Percentiles rank a stretch among this genome's conserved stretches.
Conservation (phyloP, 2,113 vertebrate genomes). For the Erythrolamprus reginae region DNA sequence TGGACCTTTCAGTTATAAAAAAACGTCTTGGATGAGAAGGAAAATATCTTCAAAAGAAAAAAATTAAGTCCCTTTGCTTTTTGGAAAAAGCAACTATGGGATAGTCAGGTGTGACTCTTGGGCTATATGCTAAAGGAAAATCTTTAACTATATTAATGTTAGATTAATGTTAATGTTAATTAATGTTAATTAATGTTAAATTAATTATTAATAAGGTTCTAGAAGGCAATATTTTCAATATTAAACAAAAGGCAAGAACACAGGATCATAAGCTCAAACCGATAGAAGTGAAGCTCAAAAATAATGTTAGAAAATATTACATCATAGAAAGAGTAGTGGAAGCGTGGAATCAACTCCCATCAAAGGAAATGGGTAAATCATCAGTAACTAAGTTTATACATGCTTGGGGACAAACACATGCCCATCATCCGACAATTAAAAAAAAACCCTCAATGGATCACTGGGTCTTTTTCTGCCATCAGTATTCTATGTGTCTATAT, state of each 20-base stretch:
- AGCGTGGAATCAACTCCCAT: neutral
- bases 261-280: neutral
- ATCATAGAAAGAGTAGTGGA: neutral
- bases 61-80: neutral
- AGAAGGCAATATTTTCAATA: neutral
- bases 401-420: neutral
- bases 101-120: neutral
- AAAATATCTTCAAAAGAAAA: neutral
- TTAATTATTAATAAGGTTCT: neutral
- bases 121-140: neutral
- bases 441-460: neutral
- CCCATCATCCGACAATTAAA: neutral
- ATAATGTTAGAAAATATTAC: neutral
- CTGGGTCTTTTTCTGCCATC: neutral
- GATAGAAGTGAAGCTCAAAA: neutral
- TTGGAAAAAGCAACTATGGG: neutral
- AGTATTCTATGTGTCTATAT: neutral
- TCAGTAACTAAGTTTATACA: neutral
- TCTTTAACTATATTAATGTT: neutral
- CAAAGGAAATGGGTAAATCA: neutral
- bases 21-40: neutral
- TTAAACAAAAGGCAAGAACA: neutral
- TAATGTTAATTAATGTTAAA: no score
- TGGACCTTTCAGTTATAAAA: neutral
- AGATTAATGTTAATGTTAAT: no score